Conservation (phyloP, 2,113 vertebrate genomes). For the Heptranchias perlo region DNA sequence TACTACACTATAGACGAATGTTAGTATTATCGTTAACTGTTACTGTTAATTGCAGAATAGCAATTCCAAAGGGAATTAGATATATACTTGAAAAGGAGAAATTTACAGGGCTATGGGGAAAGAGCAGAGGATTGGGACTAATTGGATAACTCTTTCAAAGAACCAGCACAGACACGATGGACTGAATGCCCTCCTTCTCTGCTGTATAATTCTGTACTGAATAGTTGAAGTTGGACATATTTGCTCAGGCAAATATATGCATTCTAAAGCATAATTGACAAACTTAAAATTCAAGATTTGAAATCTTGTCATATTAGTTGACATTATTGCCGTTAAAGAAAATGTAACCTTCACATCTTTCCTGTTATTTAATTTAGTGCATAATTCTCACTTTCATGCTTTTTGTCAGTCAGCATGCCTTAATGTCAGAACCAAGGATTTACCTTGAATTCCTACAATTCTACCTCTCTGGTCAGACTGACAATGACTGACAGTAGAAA, state of each 20-base stretch:
- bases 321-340: conserved; percentile 24
- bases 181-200: too few relatives aligned
- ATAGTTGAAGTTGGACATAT: neutral
- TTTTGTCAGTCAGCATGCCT: conserved; percentile 26
- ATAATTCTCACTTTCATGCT: neutral
- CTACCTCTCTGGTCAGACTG: neutral
- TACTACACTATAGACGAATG: too few relatives aligned
- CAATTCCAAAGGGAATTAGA: too few relatives aligned
- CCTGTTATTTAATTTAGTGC: conserved; percentile 27
- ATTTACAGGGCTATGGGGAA: too few relatives aligned
- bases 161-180: too few relatives aligned
- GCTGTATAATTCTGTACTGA: conserved; percentile 1
- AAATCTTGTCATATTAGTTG: neutral
- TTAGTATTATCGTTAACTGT: too few relatives aligned
- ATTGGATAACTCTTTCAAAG: too few relatives aligned
- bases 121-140: too few relatives aligned
- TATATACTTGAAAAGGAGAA: too few relatives aligned
- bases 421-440: conserved; percentile 1
- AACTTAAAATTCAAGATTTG: neutral
- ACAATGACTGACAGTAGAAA: neutral
- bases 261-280: neutral
- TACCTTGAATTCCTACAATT: conserved; percentile 1
- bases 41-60: too few relatives aligned
- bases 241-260: conserved; percentile 1
- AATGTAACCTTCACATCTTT: conserved; percentile 24